These are phyloP conservation scores for Perca fluviatilis DNA, from an alignment of 2,113 vertebrate species.

Conservation along the genomic window DNA sequence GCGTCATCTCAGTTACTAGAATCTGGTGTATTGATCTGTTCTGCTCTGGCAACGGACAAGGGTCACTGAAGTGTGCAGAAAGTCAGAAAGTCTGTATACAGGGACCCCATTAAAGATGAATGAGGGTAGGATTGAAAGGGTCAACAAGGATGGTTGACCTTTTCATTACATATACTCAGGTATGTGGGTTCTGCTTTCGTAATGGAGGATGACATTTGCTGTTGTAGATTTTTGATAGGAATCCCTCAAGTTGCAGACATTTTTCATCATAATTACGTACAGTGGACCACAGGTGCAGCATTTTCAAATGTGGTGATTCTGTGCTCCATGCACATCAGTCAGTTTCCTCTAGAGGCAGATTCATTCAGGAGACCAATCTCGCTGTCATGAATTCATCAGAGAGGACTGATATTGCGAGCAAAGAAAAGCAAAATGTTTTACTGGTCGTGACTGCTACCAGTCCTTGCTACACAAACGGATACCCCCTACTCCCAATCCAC, in stretches of 20 bases:
- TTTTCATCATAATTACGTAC: conserved; percentile 10
- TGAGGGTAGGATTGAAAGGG: conserved; percentile 5
- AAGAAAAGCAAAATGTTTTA: not conserved
- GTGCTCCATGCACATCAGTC: not conserved
- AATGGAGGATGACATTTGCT: conserved; percentile 7
- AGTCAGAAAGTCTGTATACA: conserved; percentile 40
- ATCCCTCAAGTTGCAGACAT: not conserved
- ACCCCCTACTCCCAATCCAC: not conserved
- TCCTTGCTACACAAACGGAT: not conserved
- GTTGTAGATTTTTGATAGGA: not conserved
- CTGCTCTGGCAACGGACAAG: not conserved
- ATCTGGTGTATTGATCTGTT: conserved; percentile 37
- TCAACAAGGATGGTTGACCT: conserved; percentile 27
- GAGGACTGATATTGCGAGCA: not conserved
- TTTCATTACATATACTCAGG: conserved; percentile 38
- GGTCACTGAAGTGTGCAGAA: conserved; percentile 18
- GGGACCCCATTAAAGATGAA: conserved; percentile 38
- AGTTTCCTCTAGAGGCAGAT: not conserved
- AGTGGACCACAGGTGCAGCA: not conserved
- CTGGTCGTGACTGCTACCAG: not conserved
- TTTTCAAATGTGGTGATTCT: not conserved
- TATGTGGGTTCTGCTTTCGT: not conserved
- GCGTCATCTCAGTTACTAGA: conserved; percentile 1
- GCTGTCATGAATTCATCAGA: not conserved
- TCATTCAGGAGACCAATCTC: too few relatives aligned